phyloP scores from a whole-genome alignment of 1,140 invertebrate species.

The Oscheius sp. region DNA sequence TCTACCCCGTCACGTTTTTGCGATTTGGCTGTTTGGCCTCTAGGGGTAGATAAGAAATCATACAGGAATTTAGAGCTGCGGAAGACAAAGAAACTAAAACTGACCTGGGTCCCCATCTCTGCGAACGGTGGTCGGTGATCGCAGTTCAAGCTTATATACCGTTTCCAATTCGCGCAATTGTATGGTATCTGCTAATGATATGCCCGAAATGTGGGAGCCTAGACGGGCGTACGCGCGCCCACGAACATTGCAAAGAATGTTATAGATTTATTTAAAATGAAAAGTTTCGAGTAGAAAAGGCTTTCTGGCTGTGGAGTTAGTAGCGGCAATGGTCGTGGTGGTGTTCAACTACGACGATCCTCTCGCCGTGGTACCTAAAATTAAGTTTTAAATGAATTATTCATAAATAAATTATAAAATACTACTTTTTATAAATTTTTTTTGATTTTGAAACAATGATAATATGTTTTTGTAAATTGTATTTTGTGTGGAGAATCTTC shows the following conservation, averaged over 20 bases:
- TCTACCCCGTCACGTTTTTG: too few relatives aligned
- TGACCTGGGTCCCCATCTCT: neutral
- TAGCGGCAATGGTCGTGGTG: slow-evolving; percentile 1
- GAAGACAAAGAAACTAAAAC: too few relatives aligned
- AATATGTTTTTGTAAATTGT: too few relatives aligned
- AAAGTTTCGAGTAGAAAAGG: neutral
- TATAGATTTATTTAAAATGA: neutral
- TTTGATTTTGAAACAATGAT: too few relatives aligned
- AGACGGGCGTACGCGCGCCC: neutral
- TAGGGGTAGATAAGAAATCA: too few relatives aligned
- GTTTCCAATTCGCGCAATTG: neutral
- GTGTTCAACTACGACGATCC: neutral
- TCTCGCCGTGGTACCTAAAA: slow-evolving; percentile 4
- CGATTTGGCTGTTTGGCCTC: too few relatives aligned
- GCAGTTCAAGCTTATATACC: neutral
- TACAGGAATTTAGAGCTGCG: too few relatives aligned
- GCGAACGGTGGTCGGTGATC: neutral
- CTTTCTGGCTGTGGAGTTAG: neutral
- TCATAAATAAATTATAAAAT: too few relatives aligned
- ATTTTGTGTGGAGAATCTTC: too few relatives aligned
- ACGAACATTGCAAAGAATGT: neutral
- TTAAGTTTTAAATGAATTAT: too few relatives aligned
- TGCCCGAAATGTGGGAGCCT: neutral
- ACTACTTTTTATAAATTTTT: too few relatives aligned
- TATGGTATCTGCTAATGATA: neutral